These are phyloP conservation scores for Parazoanthus atlanticus DNA, from an alignment of 92 coral and sea anemone genomes.

Conservation along the genomic window DNA sequence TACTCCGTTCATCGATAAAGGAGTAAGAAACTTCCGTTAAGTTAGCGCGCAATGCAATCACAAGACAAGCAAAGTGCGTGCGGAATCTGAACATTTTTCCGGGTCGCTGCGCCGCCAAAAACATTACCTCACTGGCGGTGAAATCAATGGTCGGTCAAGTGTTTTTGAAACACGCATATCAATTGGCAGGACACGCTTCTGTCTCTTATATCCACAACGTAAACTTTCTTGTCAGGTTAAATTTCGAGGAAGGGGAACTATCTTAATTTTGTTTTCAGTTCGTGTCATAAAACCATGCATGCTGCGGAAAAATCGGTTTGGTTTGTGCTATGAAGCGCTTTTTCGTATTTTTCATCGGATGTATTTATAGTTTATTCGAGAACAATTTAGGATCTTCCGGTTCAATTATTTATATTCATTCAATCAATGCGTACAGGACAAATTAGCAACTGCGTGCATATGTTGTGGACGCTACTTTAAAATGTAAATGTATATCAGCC, in stretches of 20 bases:
- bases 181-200: neutral
- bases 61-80: neutral
- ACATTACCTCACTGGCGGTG: neutral
- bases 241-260: neutral
- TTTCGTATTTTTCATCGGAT: neutral
- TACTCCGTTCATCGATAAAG: neutral
- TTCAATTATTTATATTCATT: conserved; percentile 7
- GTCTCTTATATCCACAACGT: too few relatives aligned
- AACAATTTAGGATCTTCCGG: conserved; percentile 11
- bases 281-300: neutral
- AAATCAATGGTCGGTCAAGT: neutral
- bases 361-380: conserved; percentile 15
- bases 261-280: neutral
- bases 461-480: neutral
- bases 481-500: neutral
- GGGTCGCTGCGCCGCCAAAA: conserved; percentile 15
- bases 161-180: neutral
- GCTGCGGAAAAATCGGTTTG: neutral
- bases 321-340: neutral
- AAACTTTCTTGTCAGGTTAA: neutral
- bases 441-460: neutral
- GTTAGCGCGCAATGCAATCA: neutral
- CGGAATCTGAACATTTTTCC: neutral
- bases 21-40: neutral
- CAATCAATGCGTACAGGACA: neutral